These are phyloP conservation scores for Crambe crambe DNA, from an alignment of 37 sponge, comb jelly and placozoan genomes.

Conservation along the genomic window DNA sequence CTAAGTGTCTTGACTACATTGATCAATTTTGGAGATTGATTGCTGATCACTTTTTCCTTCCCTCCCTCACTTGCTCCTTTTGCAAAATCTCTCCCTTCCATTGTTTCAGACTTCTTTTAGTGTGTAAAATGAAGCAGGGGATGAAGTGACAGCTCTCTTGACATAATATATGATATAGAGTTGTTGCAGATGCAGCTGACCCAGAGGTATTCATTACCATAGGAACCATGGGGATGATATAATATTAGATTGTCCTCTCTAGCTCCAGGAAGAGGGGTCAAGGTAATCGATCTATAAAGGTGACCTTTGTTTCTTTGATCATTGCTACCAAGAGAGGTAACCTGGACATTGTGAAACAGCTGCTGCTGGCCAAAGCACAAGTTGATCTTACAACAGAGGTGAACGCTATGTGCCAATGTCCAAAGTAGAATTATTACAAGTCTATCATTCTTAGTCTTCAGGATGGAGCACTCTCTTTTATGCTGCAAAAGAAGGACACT, in stretches of 20 bases:
- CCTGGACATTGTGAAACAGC: not conserved
- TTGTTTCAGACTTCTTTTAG: no score
- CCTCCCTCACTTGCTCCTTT: not conserved
- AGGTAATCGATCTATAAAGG: not conserved
- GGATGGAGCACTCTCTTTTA: not conserved
- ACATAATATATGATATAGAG: not conserved
- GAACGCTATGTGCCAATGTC: not conserved
- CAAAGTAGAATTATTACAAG: not conserved
- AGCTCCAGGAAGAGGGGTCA: no score
- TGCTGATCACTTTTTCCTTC: not conserved
- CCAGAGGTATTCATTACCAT: not conserved
- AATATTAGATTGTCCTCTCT: no score
- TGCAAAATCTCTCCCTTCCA: not conserved
- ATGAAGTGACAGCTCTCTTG: not conserved
- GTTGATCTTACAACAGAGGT: not conserved
- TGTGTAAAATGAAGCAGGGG: not conserved
- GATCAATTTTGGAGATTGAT: not conserved
- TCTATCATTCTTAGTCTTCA: not conserved
- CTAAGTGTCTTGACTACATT: conserved; percentile 2
- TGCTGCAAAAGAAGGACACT: not conserved
- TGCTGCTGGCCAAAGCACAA: conserved; percentile 1
- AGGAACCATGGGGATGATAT: no score
- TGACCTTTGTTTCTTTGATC: not conserved
- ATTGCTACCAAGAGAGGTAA: not conserved
- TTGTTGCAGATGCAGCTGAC: not conserved